Evolutionary conservation across 2,888 invertebrate species (phyloP), one percentile per base, ranked within the genome.

Genomic region (Hoplodrina ambigua): DNA sequence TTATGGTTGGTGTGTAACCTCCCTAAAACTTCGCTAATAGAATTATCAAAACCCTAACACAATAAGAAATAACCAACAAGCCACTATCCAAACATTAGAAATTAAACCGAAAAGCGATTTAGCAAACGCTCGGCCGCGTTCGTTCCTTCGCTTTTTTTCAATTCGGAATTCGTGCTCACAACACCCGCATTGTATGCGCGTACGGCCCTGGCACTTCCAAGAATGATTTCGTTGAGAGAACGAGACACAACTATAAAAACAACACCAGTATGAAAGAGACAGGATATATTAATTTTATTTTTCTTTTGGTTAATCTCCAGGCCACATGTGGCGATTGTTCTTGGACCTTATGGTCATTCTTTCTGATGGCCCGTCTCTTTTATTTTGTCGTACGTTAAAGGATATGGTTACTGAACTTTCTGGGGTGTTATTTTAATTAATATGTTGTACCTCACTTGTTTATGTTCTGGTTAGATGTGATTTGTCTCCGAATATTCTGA

Each of bases 251-350:
- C 82, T 88, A 92, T 66, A 61, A 63, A 75, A 73, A 67, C 67
- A 46, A 50, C 15, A 46, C 8, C 83, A n/a, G 46, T 61, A 81
- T 89, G 85, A 82, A 86, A 82, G 91, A 88, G 82, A 71, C 61
- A 78, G 75, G 86, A 87, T 86, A 91, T 90, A 92, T 92, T 90
- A 91, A 91, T 93, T 94, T 94, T 94, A 87, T 94, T 94, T 94
- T 94, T 94, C 93, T 94, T 94, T 88, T 94, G 92, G 88, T 91
- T 94, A 93, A 94, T 94, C 94, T 93, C 92, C 92, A 90, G 94
- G 92, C 95, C 95, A 95, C 95, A 96, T 95, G 95, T 95, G 94
- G 95, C 90, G 94, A 94, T 94, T 94, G 94, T 94, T 94, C 93
- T 92, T 91, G 94, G 95, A 94, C 95, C 95, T 93, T 95, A 94